A percentile compares a stretch with the other conserved stretches of the same genome.
Conservation (phyloP, 1,140 invertebrate genomes). For the Acromyrmex heyeri region DNA sequence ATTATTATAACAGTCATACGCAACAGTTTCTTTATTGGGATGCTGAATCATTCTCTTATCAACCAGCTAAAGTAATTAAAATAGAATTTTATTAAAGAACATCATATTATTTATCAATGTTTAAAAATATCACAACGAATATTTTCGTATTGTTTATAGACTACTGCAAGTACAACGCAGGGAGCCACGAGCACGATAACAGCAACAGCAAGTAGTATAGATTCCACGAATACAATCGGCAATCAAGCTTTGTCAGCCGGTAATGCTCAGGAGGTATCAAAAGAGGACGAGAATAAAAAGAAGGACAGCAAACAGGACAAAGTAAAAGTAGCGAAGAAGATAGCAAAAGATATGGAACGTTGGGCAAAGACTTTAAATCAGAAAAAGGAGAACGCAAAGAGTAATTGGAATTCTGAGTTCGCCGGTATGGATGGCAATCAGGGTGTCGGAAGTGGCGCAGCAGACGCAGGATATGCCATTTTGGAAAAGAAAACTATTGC, state of each 20-base stretch:
- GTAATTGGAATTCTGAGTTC: conserved; percentile 88
- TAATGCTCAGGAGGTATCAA: conserved; percentile 68
- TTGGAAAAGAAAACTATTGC: conserved; percentile 90
- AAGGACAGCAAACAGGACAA: conserved; percentile 93
- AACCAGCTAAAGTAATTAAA: conserved; percentile 88
- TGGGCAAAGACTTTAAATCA: conserved; percentile 99
- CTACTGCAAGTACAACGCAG: conserved; percentile 81
- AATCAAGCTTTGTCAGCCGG: conserved; percentile 67
- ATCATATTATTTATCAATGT: background rate
- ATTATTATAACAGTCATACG: conserved; percentile 96
- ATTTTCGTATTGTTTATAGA: conserved; percentile 53
- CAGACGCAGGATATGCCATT: conserved; percentile 96
- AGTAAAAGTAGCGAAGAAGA: conserved; percentile 99
- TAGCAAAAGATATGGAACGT: conserved; percentile 94
- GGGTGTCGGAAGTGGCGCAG: conserved; percentile 90
- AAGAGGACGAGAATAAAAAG: conserved; percentile 85
- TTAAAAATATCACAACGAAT: background rate
- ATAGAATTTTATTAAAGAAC: background rate
- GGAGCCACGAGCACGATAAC: conserved; percentile 83
- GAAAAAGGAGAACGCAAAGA: conserved; percentile 95
- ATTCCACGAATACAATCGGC: conserved; percentile 52
- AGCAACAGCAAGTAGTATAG: conserved; percentile 60
- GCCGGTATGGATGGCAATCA: conserved; percentile 82
- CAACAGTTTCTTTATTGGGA: conserved; percentile 99
- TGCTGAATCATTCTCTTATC: conserved; percentile 92